These are phyloP conservation scores for Drosophila cognata DNA, from an alignment of 2,888 invertebrate genomes.

Conservation along the genomic window DNA sequence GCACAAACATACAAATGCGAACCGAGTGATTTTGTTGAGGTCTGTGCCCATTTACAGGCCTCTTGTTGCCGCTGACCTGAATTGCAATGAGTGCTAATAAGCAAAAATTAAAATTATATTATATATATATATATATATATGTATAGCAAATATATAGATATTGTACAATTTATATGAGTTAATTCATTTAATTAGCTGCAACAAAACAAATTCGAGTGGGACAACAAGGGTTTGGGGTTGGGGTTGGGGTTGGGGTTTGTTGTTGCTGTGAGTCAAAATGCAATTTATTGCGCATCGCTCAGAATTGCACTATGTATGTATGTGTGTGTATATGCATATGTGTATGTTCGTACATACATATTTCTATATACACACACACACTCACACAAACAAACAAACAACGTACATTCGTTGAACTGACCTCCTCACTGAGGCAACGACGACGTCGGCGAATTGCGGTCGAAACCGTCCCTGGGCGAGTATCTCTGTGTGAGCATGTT, in stretches of 20 bases:
- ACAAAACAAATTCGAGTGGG: constrained; percentile 19
- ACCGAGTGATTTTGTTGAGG: constrained; percentile 39
- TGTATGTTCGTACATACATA: constrained; percentile 13
- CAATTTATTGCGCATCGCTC: constrained; percentile 75
- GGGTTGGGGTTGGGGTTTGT: neutral
- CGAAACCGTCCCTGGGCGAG: constrained; percentile 82
- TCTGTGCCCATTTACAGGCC: constrained; percentile 54
- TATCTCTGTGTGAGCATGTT: constrained; percentile 52
- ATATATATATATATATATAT: neutral
- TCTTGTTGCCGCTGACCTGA: constrained; percentile 50
- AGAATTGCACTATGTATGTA: constrained; percentile 38
- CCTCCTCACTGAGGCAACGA: constrained; percentile 63
- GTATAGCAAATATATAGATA: constrained; percentile 42
- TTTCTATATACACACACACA: constrained; percentile 12
- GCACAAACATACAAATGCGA: neutral
- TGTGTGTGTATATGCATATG: constrained; percentile 3
- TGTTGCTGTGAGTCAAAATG: constrained; percentile 49
- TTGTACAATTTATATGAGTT: constrained; percentile 50
- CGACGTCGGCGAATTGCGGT: constrained; percentile 79
- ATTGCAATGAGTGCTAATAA: constrained; percentile 48
- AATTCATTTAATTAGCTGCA: constrained; percentile 64
- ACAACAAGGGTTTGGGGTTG: neutral
- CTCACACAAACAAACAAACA: constrained; percentile 38
- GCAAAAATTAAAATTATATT: constrained; percentile 36
- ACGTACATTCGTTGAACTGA: constrained; percentile 71